phyloP scores from a whole-genome alignment of 64 coral and sea anemone species.

The Cladopsammia gracilis region DNA sequence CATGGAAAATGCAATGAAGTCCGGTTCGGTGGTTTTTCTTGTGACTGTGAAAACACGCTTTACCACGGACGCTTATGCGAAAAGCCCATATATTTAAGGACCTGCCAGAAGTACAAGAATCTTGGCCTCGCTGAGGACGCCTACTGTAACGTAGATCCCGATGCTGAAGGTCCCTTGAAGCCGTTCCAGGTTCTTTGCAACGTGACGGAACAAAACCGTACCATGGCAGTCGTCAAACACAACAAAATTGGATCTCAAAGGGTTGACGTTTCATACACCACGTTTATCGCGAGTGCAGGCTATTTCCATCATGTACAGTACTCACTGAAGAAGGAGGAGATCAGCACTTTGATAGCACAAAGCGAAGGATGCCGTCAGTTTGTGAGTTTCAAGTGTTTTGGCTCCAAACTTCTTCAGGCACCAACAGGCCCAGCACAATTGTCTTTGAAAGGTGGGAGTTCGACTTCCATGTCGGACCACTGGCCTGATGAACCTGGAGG shows the following conservation, averaged over 20 bases:
- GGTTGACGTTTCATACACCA: background rate
- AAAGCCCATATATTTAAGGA: conserved; percentile 10
- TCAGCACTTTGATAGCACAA: conserved; percentile 20
- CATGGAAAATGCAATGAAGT: conserved; percentile 4
- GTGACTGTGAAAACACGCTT: conserved; percentile 31
- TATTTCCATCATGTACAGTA: background rate
- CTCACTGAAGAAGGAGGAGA: background rate
- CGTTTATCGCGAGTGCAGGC: too few species aligned
- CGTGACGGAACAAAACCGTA: background rate
- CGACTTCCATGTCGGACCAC: background rate
- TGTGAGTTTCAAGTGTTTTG: conserved; percentile 44
- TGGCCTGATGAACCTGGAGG: conserved; percentile 26
- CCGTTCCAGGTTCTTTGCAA: conserved; percentile 47
- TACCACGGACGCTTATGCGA: conserved; percentile 46
- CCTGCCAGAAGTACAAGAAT: conserved; percentile 62
- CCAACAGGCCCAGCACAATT: background rate
- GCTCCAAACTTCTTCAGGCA: background rate
- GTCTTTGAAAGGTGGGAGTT: background rate
- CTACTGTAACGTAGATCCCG: conserved; percentile 36
- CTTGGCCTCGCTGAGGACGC: conserved; percentile 40
- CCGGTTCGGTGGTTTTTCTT: background rate
- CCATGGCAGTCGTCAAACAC: conserved; percentile 31
- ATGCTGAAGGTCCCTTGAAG: background rate
- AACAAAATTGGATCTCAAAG: background rate
- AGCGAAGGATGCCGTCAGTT: conserved; percentile 55